Evolutionary conservation across 2,113 vertebrate genomes (phyloP).

Genomic region (Sorex araneus): DNA sequence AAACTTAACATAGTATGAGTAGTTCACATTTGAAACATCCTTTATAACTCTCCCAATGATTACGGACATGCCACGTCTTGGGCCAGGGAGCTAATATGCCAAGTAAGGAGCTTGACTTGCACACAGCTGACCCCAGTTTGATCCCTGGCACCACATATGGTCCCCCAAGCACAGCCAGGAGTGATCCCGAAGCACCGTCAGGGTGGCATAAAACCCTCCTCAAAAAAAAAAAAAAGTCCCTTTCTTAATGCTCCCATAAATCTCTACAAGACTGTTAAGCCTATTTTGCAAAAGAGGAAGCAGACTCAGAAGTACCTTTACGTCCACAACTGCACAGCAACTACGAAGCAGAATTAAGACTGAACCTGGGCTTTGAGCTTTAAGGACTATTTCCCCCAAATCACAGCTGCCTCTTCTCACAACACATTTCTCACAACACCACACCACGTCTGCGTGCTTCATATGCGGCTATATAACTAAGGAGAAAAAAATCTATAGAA

Average conservation of each 20-base stretch:
- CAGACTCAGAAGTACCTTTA: slow-evolving; percentile 40
- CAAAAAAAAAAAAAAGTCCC: too few relatives aligned
- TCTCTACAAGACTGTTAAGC: neutral
- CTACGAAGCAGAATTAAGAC: slow-evolving; percentile 19
- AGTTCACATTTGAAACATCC: slow-evolving; percentile 46
- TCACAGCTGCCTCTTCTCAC: neutral
- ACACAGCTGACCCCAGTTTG: too few relatives aligned
- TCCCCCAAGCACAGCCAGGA: too few relatives aligned
- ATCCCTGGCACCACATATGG: too few relatives aligned
- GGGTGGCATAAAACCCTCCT: too few relatives aligned
- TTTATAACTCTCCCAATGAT: neutral
- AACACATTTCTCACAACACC: neutral
- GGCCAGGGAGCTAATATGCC: too few relatives aligned
- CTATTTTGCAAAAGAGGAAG: slow-evolving; percentile 33
- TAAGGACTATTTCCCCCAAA: slow-evolving; percentile 37
- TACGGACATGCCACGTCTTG: neutral
- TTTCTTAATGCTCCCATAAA: neutral
- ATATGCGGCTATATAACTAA: too few relatives aligned
- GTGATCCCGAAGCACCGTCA: too few relatives aligned
- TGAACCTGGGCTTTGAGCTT: neutral
- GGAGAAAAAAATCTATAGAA: too few relatives aligned
- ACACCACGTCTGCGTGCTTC: neutral
- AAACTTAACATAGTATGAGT: neutral
- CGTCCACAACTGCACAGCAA: neutral
- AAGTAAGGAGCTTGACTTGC: too few relatives aligned